These are phyloP conservation scores for Beaufortia kweichowensis DNA, from an alignment of 2,113 vertebrate species.

Conservation along the genomic window DNA sequence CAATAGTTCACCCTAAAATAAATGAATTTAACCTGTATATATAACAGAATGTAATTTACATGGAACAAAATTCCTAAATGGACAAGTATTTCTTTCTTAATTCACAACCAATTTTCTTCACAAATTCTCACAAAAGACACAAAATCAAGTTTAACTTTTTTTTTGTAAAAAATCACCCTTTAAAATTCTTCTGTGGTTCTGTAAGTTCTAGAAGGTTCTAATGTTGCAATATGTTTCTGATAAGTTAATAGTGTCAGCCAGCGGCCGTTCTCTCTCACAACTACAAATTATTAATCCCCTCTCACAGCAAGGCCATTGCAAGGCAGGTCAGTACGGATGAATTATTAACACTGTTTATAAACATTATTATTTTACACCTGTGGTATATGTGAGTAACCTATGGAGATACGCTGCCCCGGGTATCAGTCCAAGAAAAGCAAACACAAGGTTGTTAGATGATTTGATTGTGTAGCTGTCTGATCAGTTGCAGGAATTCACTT, in stretches of 20 bases:
- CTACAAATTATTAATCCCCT: slow-evolving; percentile 51
- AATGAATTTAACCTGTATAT: too few relatives aligned
- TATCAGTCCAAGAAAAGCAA: slow-evolving; percentile 2
- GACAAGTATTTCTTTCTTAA: too few relatives aligned
- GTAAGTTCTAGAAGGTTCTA: not conserved
- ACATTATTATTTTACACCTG: slow-evolving; percentile 61
- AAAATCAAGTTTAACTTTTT: too few relatives aligned
- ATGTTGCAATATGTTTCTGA: not conserved
- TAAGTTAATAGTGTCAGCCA: slow-evolving; percentile 20
- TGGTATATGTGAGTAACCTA: slow-evolving; percentile 23
- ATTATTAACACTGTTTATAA: slow-evolving; percentile 64
- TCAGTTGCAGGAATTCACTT: not conserved
- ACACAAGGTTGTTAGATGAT: not conserved
- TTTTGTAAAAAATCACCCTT: too few relatives aligned
- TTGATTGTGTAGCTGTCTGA: not conserved
- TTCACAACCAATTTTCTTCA: too few relatives aligned
- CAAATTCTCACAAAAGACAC: too few relatives aligned
- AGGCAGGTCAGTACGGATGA: slow-evolving; percentile 44
- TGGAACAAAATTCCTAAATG: too few relatives aligned
- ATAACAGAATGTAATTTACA: too few relatives aligned
- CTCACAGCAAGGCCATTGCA: slow-evolving; percentile 45
- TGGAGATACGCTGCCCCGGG: slow-evolving; percentile 4
- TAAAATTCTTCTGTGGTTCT: too few relatives aligned
- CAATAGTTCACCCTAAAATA: not conserved
- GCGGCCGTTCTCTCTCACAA: slow-evolving; percentile 14